Evolutionary conservation across 1,140 invertebrate species (phyloP), one percentile per base, ranked within the genome.

Genomic region (Drosophila tsacasi): DNA sequence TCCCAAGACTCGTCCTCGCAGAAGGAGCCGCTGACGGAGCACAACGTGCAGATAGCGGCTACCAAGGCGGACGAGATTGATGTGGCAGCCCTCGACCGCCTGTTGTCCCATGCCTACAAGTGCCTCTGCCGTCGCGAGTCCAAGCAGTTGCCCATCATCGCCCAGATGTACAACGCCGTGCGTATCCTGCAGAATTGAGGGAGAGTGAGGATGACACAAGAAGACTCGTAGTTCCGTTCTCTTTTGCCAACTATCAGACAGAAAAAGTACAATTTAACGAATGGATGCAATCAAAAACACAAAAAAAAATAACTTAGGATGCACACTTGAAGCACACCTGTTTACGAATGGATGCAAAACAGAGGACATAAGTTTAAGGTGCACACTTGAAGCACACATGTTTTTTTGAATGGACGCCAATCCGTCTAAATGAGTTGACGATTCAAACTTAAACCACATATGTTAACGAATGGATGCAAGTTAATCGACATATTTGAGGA

Each of bases 121-220:
- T 90, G 81, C 40, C 66, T 93, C 1, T 72, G 86, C 5, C 60
- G 61, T 5, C 79, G 81, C 6, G 80, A 89, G 25, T 77, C 81
- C 15, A 89, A 78, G 59, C 71, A 80, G 25, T 50, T 92, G 10
- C 73, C 82, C 49, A 79, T 89, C 40, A 79, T 81, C 13, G 92
- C 78, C 10, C 92, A 93, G 78, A 91, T 93, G 86, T 92, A 85
- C 67, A 93, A 93, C 52, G 92, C 92, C n/a, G 83, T 86, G 52
- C 76, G 78, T 25, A 55, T 91, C 30, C 76, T 93, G 52, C 86
- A 91, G 66, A 69, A 72, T 13, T 90, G 46, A 72, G 35, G n/a
- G 10, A 60, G n/a, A 27, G 13, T 3, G 27, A 42, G 30, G 67
- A 37, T 17, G 9, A 66, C 54, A 73, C 39, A 5, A 13, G 19